Percentiles rank a stretch among this genome's conserved stretches.
phyloP scores from a whole-genome alignment of 37 sponge, comb jelly and placozoan species.

The Bolinopsis microptera region DNA sequence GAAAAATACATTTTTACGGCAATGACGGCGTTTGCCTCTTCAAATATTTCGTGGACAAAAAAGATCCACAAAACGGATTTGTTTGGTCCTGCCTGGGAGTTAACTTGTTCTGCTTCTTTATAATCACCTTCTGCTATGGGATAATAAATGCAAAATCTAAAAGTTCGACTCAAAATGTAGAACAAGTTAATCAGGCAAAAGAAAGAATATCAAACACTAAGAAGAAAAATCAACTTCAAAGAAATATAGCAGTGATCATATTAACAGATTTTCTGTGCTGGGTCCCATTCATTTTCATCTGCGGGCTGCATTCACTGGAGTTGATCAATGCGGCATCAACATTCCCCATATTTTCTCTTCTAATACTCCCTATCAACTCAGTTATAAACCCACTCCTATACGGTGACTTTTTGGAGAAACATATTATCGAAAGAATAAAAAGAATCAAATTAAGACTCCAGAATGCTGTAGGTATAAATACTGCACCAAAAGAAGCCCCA shows the following conservation, averaged over 20 bases:
- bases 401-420: no score
- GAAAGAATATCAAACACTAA: neutral
- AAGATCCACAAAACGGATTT: neutral
- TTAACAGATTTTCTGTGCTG: neutral
- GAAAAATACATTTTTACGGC: neutral
- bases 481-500: no score
- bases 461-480: no score
- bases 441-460: no score
- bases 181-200: neutral
- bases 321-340: neutral
- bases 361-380: neutral
- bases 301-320: neutral
- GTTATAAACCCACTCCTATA: no score
- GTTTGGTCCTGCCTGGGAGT: neutral
- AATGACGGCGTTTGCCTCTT: slow-evolving; percentile 10
- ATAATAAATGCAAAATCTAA: neutral
- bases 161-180: neutral
- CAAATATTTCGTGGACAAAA: no score
- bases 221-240: neutral
- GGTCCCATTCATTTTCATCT: neutral
- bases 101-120: no score
- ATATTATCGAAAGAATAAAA: no score
- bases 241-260: neutral
- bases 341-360: neutral
- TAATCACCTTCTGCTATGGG: neutral